These are phyloP conservation scores for Trididemnum clinides DNA, from an alignment of 23 tunicate genomes.

Conservation along the genomic window DNA sequence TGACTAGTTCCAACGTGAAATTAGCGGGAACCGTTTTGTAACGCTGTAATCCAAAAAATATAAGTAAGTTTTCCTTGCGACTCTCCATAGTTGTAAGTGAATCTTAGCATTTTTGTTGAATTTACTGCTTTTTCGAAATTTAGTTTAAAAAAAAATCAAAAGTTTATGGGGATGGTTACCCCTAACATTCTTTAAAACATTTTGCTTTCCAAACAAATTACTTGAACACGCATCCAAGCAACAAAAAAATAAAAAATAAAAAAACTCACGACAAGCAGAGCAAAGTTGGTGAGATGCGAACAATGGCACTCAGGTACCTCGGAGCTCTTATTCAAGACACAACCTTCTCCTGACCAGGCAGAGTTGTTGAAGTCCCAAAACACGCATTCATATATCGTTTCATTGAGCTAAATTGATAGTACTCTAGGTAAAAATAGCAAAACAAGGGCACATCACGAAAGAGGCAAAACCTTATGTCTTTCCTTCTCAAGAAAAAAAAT, in stretches of 20 bases:
- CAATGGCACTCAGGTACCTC: neutral
- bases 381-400: constrained; percentile 3
- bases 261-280: constrained; percentile 1
- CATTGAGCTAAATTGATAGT: neutral
- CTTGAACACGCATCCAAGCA: neutral
- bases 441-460: no score
- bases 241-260: neutral
- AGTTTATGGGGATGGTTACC: no score
- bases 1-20: neutral
- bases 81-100: no score
- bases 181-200: no score
- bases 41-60: no score
- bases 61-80: no score
- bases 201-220: neutral
- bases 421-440: no score
- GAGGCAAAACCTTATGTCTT: no score
- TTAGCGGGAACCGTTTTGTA: constrained; percentile 1
- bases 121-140: no score
- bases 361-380: neutral
- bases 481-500: no score
- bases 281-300: constrained; percentile 23
- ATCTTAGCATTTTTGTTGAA: no score
- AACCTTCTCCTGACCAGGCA: neutral
- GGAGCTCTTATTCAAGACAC: neutral
- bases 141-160: no score